Evolutionary conservation across 2,888 invertebrate genomes (phyloP).

Genomic region (Anodontia alba): DNA sequence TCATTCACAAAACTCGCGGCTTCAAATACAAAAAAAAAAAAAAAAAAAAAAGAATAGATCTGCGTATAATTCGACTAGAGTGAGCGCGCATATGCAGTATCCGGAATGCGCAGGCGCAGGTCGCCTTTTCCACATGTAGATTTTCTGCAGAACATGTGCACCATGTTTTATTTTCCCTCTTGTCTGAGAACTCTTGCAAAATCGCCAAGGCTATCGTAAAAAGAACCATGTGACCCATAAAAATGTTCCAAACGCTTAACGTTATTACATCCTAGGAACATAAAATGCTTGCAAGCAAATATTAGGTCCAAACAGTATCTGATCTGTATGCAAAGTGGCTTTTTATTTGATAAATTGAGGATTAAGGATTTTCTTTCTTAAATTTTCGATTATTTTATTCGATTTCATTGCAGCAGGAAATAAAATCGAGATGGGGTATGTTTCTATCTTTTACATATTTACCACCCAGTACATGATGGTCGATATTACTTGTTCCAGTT

Average conservation of each 20-base stretch:
- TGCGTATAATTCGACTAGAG: too few relatives aligned
- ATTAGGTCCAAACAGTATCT: neutral
- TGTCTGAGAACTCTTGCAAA: slow-evolving; percentile 5
- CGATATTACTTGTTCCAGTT: too few relatives aligned
- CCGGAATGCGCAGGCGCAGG: too few relatives aligned
- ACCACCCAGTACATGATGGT: too few relatives aligned
- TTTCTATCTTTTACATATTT: neutral
- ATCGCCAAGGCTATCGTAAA: slow-evolving; percentile 17
- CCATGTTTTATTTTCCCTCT: neutral
- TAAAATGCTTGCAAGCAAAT: neutral
- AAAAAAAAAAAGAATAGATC: too few relatives aligned
- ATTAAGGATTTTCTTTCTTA: neutral
- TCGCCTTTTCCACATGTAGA: too few relatives aligned
- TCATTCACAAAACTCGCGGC: too few relatives aligned
- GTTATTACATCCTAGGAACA: slow-evolving; percentile 7
- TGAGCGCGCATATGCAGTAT: too few relatives aligned
- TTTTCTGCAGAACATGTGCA: neutral
- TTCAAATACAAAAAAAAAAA: too few relatives aligned
- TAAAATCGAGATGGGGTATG: neutral
- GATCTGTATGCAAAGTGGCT: slow-evolving; percentile 9
- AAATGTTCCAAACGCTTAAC: slow-evolving; percentile 16
- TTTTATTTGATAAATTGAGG: neutral
- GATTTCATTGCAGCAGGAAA: neutral
- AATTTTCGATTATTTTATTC: too few relatives aligned
- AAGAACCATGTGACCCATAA: slow-evolving; percentile 16